Percentiles rank a stretch among this genome's conserved stretches.
These are phyloP conservation scores for Engystomops pustulosus DNA, from an alignment of 2,113 vertebrate genomes.

Conservation along the genomic window DNA sequence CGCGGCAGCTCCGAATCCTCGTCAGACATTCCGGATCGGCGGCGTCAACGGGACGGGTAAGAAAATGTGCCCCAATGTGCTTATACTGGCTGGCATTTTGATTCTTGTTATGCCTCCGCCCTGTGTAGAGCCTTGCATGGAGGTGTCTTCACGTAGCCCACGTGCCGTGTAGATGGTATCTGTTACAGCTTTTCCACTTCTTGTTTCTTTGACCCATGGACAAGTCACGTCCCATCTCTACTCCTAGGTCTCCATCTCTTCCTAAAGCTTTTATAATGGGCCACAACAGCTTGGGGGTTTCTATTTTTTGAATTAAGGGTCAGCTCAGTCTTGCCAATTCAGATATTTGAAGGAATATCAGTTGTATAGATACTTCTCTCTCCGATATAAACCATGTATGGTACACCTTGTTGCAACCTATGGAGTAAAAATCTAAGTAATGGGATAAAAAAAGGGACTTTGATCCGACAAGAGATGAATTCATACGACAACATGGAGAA, in stretches of 20 bases:
- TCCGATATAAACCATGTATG: no score
- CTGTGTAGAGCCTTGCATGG: no score
- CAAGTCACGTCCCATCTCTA: not conserved
- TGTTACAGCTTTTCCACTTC: not conserved
- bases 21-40: no score
- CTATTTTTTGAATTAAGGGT: no score
- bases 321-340: not conserved
- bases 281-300: no score
- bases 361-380: not conserved
- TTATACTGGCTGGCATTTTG: no score
- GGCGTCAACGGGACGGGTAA: no score
- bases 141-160: not conserved
- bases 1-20: no score
- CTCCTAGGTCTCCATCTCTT: not conserved
- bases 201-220: not conserved
- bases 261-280: no score
- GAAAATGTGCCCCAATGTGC: no score
- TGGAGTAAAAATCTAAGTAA: not conserved
- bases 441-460: not conserved
- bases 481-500: not conserved
- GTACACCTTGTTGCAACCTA: not conserved
- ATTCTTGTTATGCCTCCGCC: no score
- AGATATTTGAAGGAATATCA: not conserved
- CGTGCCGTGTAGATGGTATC: not conserved
- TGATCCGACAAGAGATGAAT: conserved; percentile 1